Evolutionary conservation across 2,888 invertebrate species (phyloP).

Genomic region (Agrilus mali): DNA sequence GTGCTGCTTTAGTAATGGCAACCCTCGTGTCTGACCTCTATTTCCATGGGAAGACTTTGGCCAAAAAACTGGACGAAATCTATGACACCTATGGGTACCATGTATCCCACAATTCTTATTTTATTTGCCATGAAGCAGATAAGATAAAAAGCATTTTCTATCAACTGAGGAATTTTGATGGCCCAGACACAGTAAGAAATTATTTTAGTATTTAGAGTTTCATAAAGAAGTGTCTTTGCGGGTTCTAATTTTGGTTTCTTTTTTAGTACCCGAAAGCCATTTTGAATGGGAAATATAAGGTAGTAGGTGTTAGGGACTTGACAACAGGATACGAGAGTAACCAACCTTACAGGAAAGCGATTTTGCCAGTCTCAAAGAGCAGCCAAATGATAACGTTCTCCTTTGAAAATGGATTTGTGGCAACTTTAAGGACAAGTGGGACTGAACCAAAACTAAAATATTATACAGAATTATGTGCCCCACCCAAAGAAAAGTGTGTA

Average conservation of each 20-base stretch:
- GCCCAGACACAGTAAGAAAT: conserved; percentile 44
- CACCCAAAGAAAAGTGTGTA: conserved; percentile 44
- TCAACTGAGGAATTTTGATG: conserved; percentile 61
- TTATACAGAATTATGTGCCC: conserved; percentile 80
- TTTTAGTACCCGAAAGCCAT: conserved; percentile 62
- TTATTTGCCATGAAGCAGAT: conserved; percentile 64
- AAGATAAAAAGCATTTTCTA: conserved; percentile 67
- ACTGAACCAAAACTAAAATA: conserved; percentile 99
- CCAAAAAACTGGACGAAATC: conserved; percentile 56
- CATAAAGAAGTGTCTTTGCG: too few species aligned
- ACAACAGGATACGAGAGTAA: conserved; percentile 75
- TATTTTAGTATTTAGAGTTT: too few species aligned
- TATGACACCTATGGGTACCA: conserved; percentile 84
- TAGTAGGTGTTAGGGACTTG: conserved; percentile 70
- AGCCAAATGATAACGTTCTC: conserved; percentile 92
- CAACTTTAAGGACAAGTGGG: conserved; percentile 89
- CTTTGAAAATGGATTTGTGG: conserved; percentile 73
- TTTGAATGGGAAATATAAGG: conserved; percentile 45
- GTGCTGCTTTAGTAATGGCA: conserved; percentile 69
- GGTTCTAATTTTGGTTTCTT: conserved; percentile 5
- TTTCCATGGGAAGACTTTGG: conserved; percentile 42
- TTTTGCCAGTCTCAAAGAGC: conserved; percentile 51
- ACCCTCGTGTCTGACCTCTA: conserved; percentile 64
- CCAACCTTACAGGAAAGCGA: conserved; percentile 54
- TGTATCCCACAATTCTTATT: conserved; percentile 78